These are phyloP conservation scores for Botia kubotai DNA, from an alignment of 2,797 vertebrate genomes.

Conservation along the genomic window DNA sequence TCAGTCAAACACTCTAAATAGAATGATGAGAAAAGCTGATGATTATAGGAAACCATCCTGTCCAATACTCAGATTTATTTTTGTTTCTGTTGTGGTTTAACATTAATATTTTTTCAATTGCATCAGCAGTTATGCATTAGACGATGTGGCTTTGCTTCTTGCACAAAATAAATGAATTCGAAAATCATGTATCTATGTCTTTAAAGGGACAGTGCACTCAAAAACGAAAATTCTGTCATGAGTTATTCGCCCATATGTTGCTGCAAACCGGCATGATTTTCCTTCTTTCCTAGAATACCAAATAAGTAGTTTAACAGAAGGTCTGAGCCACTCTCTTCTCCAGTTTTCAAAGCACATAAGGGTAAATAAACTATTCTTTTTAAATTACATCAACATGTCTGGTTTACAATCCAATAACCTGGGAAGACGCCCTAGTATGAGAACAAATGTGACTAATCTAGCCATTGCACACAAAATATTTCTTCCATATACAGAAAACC, in stretches of 20 bases:
- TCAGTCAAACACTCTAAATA: constrained; percentile 46
- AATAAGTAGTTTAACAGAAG: background rate
- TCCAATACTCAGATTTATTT: background rate
- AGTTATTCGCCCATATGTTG: too few species aligned
- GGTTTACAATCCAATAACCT: background rate
- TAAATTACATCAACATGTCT: background rate
- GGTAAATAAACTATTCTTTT: background rate
- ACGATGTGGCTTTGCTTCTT: too few species aligned
- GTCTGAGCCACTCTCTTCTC: background rate
- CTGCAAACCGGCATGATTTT: too few species aligned
- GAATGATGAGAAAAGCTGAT: constrained; percentile 40
- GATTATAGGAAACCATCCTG: constrained; percentile 25
- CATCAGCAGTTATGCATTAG: background rate
- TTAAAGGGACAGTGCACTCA: background rate
- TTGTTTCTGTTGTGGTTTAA: background rate
- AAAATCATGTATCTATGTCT: background rate
- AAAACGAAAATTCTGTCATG: too few species aligned
- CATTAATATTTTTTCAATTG: background rate
- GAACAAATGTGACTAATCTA: background rate
- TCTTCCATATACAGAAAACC: background rate
- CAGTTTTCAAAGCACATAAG: background rate
- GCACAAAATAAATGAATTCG: background rate
- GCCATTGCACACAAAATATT: background rate
- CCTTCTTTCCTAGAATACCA: background rate
- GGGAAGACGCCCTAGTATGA: background rate